Conservation (phyloP, 2,797 vertebrate genomes). For the Tragelaphus oryx region DNA sequence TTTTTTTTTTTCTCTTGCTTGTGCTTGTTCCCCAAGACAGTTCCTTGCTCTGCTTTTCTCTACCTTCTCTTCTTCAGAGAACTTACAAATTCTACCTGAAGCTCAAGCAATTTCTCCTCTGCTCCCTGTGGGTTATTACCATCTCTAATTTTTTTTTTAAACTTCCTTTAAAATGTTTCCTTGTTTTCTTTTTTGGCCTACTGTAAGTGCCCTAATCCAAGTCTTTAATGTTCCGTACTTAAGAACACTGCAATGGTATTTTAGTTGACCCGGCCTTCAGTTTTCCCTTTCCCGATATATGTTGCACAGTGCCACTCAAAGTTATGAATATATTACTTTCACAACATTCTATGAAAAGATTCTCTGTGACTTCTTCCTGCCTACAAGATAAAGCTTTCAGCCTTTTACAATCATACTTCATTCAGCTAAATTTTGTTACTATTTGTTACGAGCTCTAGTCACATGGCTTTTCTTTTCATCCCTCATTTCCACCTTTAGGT, state of each 20-base stretch:
- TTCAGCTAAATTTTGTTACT: not conserved
- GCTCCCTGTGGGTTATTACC: not conserved
- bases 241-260: not conserved
- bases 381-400: not conserved
- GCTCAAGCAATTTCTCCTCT: not conserved
- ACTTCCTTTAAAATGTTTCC: not conserved
- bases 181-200: not conserved
- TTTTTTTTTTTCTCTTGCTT: not conserved
- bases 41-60: not conserved
- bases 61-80: conserved; percentile 15
- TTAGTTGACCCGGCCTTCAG: not conserved
- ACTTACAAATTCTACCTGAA: not conserved
- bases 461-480: not conserved
- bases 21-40: not conserved
- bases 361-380: not conserved
- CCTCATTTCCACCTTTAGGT: not conserved
- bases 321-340: not conserved
- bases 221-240: not conserved
- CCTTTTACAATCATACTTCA: not conserved
- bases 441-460: not conserved
- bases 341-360: not conserved
- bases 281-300: not conserved
- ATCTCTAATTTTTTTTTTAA: not conserved
- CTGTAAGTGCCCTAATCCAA: not conserved
- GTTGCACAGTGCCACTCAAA: not conserved